A percentile compares a stretch with the other conserved stretches of the same genome.
Evolutionary conservation across 2,888 invertebrate species (phyloP).

Genomic region (Hyles lineata): DNA sequence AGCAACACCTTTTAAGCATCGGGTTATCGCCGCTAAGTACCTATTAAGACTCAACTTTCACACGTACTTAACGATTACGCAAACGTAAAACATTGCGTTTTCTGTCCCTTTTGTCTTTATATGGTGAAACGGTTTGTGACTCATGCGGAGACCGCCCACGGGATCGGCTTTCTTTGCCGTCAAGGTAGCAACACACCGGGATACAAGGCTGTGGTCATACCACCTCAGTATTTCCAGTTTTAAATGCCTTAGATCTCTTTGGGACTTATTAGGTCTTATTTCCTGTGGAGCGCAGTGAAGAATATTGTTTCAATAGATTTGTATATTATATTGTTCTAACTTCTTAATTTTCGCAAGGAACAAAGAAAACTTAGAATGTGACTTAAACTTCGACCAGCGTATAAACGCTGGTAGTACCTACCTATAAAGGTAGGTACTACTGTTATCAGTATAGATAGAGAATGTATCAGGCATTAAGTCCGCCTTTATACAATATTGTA

Average conservation of each 20-base stretch:
- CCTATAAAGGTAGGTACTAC: no score
- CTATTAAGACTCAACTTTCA: conserved; percentile 66
- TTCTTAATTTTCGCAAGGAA: no score
- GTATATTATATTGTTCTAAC: no score
- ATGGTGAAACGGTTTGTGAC: conserved; percentile 59
- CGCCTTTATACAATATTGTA: no score
- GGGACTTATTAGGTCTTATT: no score
- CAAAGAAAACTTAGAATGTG: no score
- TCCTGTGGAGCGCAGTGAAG: no score
- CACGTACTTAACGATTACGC: conserved; percentile 60
- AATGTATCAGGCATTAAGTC: no score
- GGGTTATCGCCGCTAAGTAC: conserved; percentile 55
- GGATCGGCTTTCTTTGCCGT: conserved; percentile 34
- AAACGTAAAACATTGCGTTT: conserved; percentile 56
- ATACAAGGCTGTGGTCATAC: conserved; percentile 9
- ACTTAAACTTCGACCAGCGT: no score
- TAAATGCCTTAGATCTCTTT: not conserved
- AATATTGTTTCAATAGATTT: no score
- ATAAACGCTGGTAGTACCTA: no score
- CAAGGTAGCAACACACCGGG: conserved; percentile 5
- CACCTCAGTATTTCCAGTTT: not conserved
- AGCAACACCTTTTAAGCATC: conserved; percentile 30
- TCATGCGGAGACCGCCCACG: conserved; percentile 42
- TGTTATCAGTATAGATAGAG: no score
- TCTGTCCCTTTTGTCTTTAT: conserved; percentile 53